A percentile compares a stretch with the other conserved stretches of the same genome.
These are phyloP conservation scores for Cynodonichthys magdalenae DNA, from an alignment of 2,797 vertebrate genomes.

Conservation along the genomic window DNA sequence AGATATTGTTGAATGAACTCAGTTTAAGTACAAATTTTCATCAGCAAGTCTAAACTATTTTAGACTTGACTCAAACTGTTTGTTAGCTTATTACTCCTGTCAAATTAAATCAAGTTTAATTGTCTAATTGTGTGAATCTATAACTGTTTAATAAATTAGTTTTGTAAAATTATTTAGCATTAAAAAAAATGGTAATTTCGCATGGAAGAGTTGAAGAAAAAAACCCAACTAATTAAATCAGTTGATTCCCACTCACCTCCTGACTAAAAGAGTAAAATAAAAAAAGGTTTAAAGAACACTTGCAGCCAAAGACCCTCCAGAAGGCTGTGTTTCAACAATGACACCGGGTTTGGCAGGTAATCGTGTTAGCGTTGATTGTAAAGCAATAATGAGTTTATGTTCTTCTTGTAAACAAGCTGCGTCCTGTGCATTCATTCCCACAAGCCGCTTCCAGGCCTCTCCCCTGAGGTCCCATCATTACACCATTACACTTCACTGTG, in stretches of 20 bases:
- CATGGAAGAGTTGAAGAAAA: no score
- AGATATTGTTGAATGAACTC: no score
- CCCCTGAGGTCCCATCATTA: constrained; percentile 52
- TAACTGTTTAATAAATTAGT: no score
- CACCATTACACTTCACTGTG: constrained; percentile 55
- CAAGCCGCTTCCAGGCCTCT: constrained; percentile 31
- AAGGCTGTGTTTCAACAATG: neutral
- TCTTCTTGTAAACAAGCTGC: constrained; percentile 46
- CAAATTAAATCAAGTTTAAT: no score
- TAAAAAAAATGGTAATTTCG: no score
- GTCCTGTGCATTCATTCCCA: constrained; percentile 52
- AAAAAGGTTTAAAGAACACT: neutral
- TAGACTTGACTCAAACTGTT: no score
- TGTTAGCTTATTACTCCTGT: no score
- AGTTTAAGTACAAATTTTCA: no score
- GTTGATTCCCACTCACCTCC: neutral
- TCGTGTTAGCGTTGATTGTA: constrained; percentile 43
- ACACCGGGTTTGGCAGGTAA: constrained; percentile 15
- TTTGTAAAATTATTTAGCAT: no score
- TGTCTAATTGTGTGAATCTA: no score
- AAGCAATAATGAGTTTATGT: constrained; percentile 71
- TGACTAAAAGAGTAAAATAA: neutral
- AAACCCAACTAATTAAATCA: no score
- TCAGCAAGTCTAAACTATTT: no score
- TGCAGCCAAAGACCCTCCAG: neutral